phyloP scores from a whole-genome alignment of 2,797 vertebrate species.

The Hydrophis major region DNA sequence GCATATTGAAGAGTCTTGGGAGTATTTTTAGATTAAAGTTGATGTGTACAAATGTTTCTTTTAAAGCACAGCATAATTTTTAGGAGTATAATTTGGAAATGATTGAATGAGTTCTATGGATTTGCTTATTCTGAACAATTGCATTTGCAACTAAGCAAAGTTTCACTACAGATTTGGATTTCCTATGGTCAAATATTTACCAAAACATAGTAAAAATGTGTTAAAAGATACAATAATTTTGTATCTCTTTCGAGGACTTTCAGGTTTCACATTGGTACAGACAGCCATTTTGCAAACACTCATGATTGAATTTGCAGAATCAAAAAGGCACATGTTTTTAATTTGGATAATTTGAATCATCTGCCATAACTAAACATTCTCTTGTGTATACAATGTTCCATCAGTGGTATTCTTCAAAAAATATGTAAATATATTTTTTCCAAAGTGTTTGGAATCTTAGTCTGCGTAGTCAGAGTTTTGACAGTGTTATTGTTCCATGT shows the following conservation, averaged over 20 bases:
- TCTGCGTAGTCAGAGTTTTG: conserved; percentile 8
- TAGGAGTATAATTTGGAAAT: neutral
- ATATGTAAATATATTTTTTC: neutral
- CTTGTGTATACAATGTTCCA: conserved; percentile 20
- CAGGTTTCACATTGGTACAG: conserved; percentile 13
- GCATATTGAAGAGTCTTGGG: neutral
- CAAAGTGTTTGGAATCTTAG: neutral
- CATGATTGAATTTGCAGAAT: conserved; percentile 43
- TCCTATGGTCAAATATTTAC: neutral
- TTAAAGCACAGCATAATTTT: neutral
- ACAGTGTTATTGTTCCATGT: conserved; percentile 16
- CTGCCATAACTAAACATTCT: conserved; percentile 37
- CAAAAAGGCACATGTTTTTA: conserved; percentile 39
- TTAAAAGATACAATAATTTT: neutral
- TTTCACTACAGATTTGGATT: neutral
- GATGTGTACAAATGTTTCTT: neutral
- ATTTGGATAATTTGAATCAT: conserved; percentile 43
- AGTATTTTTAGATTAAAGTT: neutral
- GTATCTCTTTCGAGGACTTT: neutral
- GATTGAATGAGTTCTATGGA: neutral
- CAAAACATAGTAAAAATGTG: neutral
- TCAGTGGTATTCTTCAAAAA: conserved; percentile 2
- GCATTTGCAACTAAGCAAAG: neutral
- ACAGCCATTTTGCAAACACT: conserved; percentile 15
- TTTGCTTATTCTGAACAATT: neutral